Conservation (phyloP, 1,140 invertebrate species). For the Theocolax elegans region DNA sequence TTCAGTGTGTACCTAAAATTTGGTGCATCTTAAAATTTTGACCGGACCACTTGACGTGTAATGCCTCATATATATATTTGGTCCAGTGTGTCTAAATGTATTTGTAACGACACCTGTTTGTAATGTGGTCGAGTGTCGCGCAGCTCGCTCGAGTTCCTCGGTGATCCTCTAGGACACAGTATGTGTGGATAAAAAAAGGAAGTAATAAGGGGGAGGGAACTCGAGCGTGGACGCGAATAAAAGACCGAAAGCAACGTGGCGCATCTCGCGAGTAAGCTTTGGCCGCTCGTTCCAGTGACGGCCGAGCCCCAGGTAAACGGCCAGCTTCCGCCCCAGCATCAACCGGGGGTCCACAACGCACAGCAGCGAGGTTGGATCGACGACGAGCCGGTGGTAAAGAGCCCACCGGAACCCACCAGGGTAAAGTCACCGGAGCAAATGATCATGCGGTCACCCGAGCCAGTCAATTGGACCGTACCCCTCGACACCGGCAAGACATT, state of each 20-base stretch:
- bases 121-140: conserved; percentile 7
- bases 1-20: too few species aligned
- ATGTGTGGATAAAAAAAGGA: too few species aligned
- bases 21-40: too few species aligned
- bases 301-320: conserved; percentile 62
- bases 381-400: conserved; percentile 83
- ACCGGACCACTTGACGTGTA: too few species aligned
- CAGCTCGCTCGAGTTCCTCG: background rate
- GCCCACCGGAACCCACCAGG: conserved; percentile 88
- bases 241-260: conserved; percentile 32
- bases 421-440: conserved; percentile 94
- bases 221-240: background rate
- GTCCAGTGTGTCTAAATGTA: too few species aligned
- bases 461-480: conserved; percentile 94
- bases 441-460: conserved; percentile 89
- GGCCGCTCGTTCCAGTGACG: conserved; percentile 58
- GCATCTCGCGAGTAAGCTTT: conserved; percentile 40
- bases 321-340: conserved; percentile 47
- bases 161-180: background rate
- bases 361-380: conserved; percentile 65
- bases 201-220: too few species aligned
- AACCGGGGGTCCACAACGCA: conserved; percentile 59
- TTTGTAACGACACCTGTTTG: background rate
- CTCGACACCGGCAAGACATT: conserved; percentile 92
- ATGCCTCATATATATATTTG: too few species aligned